phyloP scores from a whole-genome alignment of 2,797 vertebrate species.

The Leucoraja ocellata region DNA sequence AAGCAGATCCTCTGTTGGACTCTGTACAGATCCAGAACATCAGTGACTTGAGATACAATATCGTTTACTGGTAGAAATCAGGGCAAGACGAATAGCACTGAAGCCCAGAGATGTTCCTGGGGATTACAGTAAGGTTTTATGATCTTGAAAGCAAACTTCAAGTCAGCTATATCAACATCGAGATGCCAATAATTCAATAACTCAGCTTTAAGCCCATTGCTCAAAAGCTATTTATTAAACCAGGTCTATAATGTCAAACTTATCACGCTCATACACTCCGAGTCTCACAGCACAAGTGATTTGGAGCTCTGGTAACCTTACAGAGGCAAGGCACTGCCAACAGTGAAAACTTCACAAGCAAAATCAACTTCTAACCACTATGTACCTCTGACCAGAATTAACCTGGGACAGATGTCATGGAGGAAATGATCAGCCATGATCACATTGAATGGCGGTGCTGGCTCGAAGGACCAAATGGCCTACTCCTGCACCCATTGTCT shows the following conservation, averaged over 20 bases:
- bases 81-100: not conserved
- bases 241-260: not conserved
- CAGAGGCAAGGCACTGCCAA: not conserved
- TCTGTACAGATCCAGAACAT: not conserved
- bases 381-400: not conserved
- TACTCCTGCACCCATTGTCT: too few relatives aligned
- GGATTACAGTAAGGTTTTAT: slow-evolving; percentile 1
- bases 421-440: too few relatives aligned
- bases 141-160: slow-evolving; percentile 23
- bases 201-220: slow-evolving; percentile 1
- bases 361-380: not conserved
- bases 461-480: too few relatives aligned
- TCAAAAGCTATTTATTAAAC: slow-evolving; percentile 20
- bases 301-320: not conserved
- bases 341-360: not conserved
- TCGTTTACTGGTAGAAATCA: not conserved
- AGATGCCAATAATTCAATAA: slow-evolving; percentile 30
- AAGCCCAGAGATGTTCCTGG: slow-evolving; percentile 6
- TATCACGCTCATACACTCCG: not conserved
- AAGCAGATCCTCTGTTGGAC: not conserved
- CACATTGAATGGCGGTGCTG: too few relatives aligned
- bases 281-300: not conserved
- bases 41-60: not conserved
- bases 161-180: slow-evolving; percentile 9
- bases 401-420: not conserved